A percentile compares a stretch with the other conserved stretches of the same genome.
Conservation (phyloP, 2,888 invertebrate genomes). For the Drosophila barbarae region DNA sequence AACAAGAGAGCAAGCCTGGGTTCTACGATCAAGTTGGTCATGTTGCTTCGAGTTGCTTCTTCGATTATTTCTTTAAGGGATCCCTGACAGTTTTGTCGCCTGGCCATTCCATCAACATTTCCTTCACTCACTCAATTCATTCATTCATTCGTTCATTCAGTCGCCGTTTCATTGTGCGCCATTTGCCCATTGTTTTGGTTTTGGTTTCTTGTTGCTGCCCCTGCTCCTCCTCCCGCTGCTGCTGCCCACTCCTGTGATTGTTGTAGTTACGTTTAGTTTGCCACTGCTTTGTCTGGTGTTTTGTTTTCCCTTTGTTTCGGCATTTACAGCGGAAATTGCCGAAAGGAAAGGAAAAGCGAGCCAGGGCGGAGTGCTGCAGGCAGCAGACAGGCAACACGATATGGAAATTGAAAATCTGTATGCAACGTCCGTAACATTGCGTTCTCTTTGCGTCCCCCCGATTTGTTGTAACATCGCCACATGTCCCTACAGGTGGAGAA, state of each 20-base stretch:
- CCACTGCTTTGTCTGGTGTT: slow-evolving; percentile 25
- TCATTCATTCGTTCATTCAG: slow-evolving; percentile 28
- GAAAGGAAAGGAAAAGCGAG: slow-evolving; percentile 46
- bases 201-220: slow-evolving; percentile 2
- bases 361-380: slow-evolving; percentile 13
- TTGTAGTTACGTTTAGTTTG: slow-evolving; percentile 29
- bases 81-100: slow-evolving; percentile 46
- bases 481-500: slow-evolving; percentile 13
- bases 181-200: slow-evolving; percentile 12
- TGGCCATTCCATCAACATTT: slow-evolving; percentile 10
- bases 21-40: background rate
- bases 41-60: background rate
- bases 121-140: slow-evolving; percentile 6
- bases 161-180: slow-evolving; percentile 48
- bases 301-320: slow-evolving; percentile 47
- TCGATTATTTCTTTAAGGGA: background rate
- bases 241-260: slow-evolving; percentile 6
- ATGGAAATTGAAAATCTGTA: slow-evolving; percentile 57
- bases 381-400: slow-evolving; percentile 38
- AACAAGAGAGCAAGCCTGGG: background rate
- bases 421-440: slow-evolving; percentile 37
- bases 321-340: slow-evolving; percentile 57
- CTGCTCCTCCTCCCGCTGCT: background rate
- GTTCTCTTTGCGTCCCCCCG: background rate
- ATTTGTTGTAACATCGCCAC: slow-evolving; percentile 3